A percentile compares a stretch with the other conserved stretches of the same genome.
Conservation (phyloP, 30 jellyfish, hydroid and myxozoan species). For the Chrysaora quinquecirrha region DNA sequence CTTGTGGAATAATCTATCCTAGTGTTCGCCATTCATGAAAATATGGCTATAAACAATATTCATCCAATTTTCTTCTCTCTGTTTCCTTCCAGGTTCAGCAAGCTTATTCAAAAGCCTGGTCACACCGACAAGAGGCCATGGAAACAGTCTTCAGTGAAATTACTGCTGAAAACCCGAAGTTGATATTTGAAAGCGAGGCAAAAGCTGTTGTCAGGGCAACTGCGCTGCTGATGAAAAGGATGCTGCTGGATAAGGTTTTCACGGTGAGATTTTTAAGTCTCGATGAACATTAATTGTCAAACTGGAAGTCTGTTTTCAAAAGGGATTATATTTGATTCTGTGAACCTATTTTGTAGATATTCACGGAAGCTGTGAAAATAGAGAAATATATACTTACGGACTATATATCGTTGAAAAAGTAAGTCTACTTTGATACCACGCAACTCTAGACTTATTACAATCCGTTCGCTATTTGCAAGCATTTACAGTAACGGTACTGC, state of each 20-base stretch:
- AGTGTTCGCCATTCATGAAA: no score
- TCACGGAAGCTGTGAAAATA: conserved; percentile 49
- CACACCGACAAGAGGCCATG: conserved; percentile 82
- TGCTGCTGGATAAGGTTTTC: conserved; percentile 76
- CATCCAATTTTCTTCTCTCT: no score
- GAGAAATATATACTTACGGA: conserved; percentile 38
- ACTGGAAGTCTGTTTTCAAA: not conserved
- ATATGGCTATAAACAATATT: no score
- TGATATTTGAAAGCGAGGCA: conserved; percentile 60
- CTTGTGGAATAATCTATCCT: no score
- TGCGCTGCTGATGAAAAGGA: conserved; percentile 41
- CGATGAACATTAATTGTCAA: not conserved
- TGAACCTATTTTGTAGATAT: conserved; percentile 42
- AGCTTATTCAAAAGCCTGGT: conserved; percentile 86
- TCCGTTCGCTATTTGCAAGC: no score
- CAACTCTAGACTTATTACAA: no score
- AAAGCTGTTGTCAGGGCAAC: conserved; percentile 63
- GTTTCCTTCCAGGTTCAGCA: conserved; percentile 57
- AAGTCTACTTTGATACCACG: no score
- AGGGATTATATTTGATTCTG: no score
- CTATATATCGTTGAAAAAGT: conserved; percentile 66
- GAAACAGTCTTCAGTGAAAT: conserved; percentile 47
- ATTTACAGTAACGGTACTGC: no score
- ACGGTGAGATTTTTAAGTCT: conserved; percentile 36
- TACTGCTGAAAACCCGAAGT: conserved; percentile 22